Base-by-base conservation (phyloP, 2,113 vertebrate species). In the Aptenodytes patagonicus region DNA sequence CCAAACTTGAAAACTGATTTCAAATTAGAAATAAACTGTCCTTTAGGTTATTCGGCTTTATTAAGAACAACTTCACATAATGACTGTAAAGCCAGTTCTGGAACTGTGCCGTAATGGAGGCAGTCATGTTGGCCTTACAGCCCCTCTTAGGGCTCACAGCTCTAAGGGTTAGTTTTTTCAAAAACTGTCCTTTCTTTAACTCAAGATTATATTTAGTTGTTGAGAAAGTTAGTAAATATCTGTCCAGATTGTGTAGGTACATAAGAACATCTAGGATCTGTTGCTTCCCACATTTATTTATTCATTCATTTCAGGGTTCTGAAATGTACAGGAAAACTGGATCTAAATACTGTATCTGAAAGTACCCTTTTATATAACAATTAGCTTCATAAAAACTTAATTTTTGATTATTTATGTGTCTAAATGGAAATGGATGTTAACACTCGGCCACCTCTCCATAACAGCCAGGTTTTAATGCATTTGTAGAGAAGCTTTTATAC, bases 351-450 rank as follows among this genome's bases (percentile, higher is more conserved):
- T 12, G 3, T 26, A 18, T 31, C 55, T n/a, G 36, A 69, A 85
- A 58, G 51, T 18, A 38, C 0, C 8, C n/a, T 51, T 62, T 8
- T 8, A 34, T 44, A 0, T 89, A 26, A 16, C 2, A 0, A 7
- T 57, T 36, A 36, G 10, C 29, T 80, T 76, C 47, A 36, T 80
- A 21, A 76, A 60, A 54, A 13, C 4, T 3, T 22, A 7, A 5
- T 36, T 69, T 60, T 36, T 42, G 6, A 47, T 10, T 64, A 46
- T 64, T 57, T 14, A 38, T n/a, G 16, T 66, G 13, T 42, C 20
- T 58, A 36, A 70, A 52, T 65, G 24, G 31, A 65, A 70, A 70
- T 22, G 19, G 12, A n/a, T 60, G 14, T 38, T 65, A 49, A 25
- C 34, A 24, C 22, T 54, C 3, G 1, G 13, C 29, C 22, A 11